These are phyloP conservation scores for Castor canadensis DNA, from an alignment of 2,113 vertebrate species.

Conservation along the genomic window DNA sequence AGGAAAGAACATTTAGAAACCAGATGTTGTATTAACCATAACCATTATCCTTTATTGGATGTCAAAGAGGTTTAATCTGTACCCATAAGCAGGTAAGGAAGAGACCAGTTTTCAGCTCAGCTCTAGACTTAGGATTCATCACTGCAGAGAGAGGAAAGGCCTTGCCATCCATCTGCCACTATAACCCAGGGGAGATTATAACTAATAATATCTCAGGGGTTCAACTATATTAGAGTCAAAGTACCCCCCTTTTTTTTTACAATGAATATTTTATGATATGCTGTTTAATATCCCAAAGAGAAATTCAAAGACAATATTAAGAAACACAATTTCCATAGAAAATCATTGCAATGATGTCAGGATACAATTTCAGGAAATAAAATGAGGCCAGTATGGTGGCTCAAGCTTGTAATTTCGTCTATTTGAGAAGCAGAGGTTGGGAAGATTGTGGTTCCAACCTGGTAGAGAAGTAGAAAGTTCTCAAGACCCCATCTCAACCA, in stretches of 20 bases:
- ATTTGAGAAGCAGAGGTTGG: no score
- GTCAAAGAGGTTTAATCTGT: constrained; percentile 84
- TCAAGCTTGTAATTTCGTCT: no score
- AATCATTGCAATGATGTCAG: neutral
- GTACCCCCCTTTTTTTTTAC: neutral
- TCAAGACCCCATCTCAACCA: no score
- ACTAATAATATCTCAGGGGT: neutral
- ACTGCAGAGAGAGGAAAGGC: constrained; percentile 70
- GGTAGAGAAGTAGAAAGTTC: no score
- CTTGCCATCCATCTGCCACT: neutral
- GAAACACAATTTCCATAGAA: constrained; percentile 51
- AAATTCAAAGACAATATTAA: constrained; percentile 68
- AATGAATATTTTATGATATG: neutral
- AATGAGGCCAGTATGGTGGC: no score
- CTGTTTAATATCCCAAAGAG: neutral
- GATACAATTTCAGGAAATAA: no score
- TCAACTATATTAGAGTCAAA: neutral
- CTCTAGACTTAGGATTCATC: constrained; percentile 77
- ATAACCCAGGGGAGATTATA: neutral
- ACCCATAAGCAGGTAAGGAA: constrained; percentile 84
- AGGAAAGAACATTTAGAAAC: constrained; percentile 80
- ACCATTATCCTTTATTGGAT: constrained; percentile 85
- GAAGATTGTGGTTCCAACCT: no score
- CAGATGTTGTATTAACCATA: constrained; percentile 78
- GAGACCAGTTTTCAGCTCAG: constrained; percentile 80